Evolutionary conservation across 2,113 vertebrate species (phyloP).

Genomic region (Pedionomus torquatus): DNA sequence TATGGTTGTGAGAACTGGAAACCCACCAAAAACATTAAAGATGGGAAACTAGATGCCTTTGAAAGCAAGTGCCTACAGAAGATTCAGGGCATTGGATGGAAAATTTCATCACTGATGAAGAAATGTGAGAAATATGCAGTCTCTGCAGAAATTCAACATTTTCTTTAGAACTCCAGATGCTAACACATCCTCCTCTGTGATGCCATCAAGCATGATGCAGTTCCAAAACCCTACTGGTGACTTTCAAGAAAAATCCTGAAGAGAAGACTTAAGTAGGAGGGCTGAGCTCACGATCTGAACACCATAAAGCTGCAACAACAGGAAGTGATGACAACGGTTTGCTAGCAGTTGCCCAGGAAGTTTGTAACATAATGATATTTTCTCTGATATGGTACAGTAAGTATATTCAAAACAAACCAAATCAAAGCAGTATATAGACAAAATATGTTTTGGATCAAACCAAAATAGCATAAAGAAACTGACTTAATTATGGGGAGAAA

Average conservation of each 20-base stretch:
- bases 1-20: slow-evolving; percentile 27
- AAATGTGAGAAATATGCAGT: slow-evolving; percentile 16
- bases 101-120: not conserved
- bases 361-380: not conserved
- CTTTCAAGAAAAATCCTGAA: slow-evolving; percentile 4
- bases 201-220: not conserved
- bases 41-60: not conserved
- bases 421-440: not conserved
- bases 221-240: not conserved
- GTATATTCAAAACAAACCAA: not conserved
- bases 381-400: not conserved
- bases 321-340: not conserved
- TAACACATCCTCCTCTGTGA: not conserved
- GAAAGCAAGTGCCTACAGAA: not conserved
- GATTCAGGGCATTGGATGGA: not conserved
- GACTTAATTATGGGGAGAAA: not conserved
- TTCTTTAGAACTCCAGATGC: slow-evolving; percentile 3
- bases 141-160: not conserved
- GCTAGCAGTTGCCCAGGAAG: not conserved
- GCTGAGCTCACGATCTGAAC: not conserved
- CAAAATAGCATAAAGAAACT: not conserved
- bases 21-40: slow-evolving; percentile 21
- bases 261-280: not conserved
- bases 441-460: not conserved
- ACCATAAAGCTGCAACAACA: not conserved